These are phyloP conservation scores for Phengaris arion DNA, from an alignment of 2,888 invertebrate species.

Conservation along the genomic window DNA sequence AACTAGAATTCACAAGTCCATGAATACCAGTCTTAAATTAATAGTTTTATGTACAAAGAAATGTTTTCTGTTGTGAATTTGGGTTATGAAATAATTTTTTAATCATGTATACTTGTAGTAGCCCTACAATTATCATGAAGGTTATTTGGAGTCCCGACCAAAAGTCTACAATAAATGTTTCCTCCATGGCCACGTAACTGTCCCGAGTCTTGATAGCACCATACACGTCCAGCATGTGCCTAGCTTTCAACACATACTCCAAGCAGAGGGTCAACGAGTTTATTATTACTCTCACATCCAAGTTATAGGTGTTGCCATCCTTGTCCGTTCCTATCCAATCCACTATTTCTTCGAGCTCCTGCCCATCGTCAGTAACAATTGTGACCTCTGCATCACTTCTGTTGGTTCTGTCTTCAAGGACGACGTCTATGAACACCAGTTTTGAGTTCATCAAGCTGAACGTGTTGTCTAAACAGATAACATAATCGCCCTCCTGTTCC, in stretches of 20 bases:
- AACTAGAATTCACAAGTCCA: not conserved
- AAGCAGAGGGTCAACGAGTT: slow-evolving; percentile 83
- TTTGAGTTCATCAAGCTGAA: slow-evolving; percentile 90
- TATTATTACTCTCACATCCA: slow-evolving; percentile 78
- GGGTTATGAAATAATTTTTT: slow-evolving; percentile 72
- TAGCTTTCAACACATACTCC: slow-evolving; percentile 80
- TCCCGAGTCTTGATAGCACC: slow-evolving; percentile 89
- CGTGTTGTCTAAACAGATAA: slow-evolving; percentile 92
- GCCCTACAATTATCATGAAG: slow-evolving; percentile 86
- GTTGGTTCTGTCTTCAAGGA: slow-evolving; percentile 80
- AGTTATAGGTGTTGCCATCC: slow-evolving; percentile 52
- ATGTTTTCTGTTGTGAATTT: slow-evolving; percentile 13
- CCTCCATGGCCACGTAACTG: slow-evolving; percentile 87
- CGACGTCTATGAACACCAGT: slow-evolving; percentile 88
- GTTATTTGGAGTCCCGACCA: slow-evolving; percentile 87
- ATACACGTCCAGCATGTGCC: slow-evolving; percentile 83
- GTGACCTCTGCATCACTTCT: slow-evolving; percentile 50
- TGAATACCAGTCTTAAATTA: not conserved
- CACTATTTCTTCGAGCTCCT: slow-evolving; percentile 59
- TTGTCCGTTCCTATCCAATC: slow-evolving; percentile 59
- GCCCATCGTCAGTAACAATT: slow-evolving; percentile 43
- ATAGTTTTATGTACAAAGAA: not conserved
- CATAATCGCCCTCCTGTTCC: slow-evolving; percentile 84
- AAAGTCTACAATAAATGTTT: slow-evolving; percentile 88
- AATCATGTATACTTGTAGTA: slow-evolving; percentile 88